Evolutionary conservation across 2,113 vertebrate genomes (phyloP).

Genomic region (Saiga tatarica): DNA sequence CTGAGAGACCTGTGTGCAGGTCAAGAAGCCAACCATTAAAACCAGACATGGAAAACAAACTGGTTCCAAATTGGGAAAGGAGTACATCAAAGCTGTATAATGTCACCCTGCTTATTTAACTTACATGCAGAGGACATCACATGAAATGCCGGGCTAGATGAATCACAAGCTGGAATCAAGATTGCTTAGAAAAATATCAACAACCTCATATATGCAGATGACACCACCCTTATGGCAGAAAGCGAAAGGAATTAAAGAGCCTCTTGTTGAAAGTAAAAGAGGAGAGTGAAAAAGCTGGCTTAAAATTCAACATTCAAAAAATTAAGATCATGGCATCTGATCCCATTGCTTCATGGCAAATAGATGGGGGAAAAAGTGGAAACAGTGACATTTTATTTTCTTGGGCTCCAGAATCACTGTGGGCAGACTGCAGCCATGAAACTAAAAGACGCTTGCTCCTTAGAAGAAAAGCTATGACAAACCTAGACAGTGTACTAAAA

Average conservation of each 20-base stretch:
- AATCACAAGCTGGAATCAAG: not conserved
- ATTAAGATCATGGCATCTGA: not conserved
- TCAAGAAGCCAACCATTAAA: not conserved
- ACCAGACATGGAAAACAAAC: not conserved
- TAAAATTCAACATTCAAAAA: not conserved
- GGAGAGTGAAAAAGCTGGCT: not conserved
- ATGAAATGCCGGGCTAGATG: not conserved
- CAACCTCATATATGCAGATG: not conserved
- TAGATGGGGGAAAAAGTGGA: not conserved
- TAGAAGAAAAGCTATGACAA: not conserved
- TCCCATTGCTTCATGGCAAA: not conserved
- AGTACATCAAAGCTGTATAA: not conserved
- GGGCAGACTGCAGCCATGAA: not conserved
- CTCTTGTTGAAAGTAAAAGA: not conserved
- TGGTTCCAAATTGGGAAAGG: not conserved
- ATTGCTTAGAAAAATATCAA: not conserved
- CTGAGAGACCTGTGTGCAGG: not conserved
- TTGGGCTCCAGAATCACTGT: not conserved
- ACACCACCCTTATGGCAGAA: not conserved
- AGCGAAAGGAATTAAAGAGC: not conserved
- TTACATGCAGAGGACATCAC: not conserved
- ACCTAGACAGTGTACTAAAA: not conserved
- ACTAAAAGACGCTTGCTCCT: not conserved
- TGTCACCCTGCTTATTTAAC: not conserved
- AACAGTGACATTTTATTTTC: not conserved